Evolutionary conservation across 1,140 invertebrate genomes (phyloP).

Genomic region (Zaprionus ghesquierei): DNA sequence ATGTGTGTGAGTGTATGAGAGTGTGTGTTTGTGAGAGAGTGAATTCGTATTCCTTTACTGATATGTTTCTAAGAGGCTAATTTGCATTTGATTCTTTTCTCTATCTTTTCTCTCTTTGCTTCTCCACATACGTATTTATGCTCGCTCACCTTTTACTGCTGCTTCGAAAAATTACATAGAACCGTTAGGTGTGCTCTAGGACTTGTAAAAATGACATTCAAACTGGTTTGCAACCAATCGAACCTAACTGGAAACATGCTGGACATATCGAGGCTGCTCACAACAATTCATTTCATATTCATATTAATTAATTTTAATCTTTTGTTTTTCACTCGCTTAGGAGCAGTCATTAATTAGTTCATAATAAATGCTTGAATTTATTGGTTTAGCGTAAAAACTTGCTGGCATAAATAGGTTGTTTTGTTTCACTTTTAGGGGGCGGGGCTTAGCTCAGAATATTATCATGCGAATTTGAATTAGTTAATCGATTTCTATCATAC

Average conservation of each 20-base stretch:
- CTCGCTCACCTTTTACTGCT: constrained; percentile 2
- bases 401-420: constrained; percentile 40
- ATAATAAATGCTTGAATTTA: constrained; percentile 53
- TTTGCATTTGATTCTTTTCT: constrained; percentile 64
- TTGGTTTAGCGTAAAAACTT: constrained; percentile 48
- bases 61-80: constrained; percentile 81
- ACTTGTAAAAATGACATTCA: constrained; percentile 9
- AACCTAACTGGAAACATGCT: constrained; percentile 33
- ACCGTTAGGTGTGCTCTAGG: constrained; percentile 14
- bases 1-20: constrained; percentile 16
- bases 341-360: constrained; percentile 35
- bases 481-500: constrained; percentile 11
- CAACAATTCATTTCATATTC: constrained; percentile 28
- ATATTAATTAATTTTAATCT: constrained; percentile 21
- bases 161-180: constrained; percentile 15
- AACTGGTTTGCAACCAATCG: constrained; percentile 22
- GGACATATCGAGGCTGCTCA: constrained; percentile 30
- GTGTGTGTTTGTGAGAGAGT: constrained; percentile 24
- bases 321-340: constrained; percentile 16
- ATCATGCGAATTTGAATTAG: constrained; percentile 42
- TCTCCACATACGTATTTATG: constrained; percentile 26
- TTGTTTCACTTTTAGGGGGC: constrained; percentile 4
- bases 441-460: constrained; percentile 34
- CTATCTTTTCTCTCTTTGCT: constrained; percentile 33
- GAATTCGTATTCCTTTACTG: constrained; percentile 65